Conservation (phyloP, 2,888 invertebrate species). For the Drosophila fulvimacula region DNA sequence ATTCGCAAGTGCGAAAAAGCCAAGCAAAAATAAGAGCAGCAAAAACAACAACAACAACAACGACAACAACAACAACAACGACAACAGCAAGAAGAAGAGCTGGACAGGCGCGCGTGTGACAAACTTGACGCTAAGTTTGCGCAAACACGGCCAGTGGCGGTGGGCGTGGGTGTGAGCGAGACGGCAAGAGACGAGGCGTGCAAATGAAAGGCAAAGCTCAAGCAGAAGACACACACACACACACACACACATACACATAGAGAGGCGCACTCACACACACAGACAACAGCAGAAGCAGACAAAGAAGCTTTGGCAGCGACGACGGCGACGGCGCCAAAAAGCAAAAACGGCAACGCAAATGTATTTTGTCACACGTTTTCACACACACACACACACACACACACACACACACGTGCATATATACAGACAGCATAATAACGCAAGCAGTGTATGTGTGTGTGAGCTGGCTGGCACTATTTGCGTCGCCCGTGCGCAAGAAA, state of each 20-base stretch:
- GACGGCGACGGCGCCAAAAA: constrained; percentile 69
- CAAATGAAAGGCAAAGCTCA: constrained; percentile 73
- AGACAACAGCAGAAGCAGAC: constrained; percentile 50
- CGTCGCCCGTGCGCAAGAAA: constrained; percentile 63
- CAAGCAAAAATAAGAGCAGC: constrained; percentile 37
- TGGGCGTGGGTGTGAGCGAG: constrained; percentile 61
- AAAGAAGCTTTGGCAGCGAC: constrained; percentile 61
- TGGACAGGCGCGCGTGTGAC: constrained; percentile 68
- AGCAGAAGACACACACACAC: constrained; percentile 56
- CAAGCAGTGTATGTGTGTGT: constrained; percentile 34
- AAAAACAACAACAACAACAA: constrained; percentile 2
- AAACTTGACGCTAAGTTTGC: constrained; percentile 78
- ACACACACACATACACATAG: constrained; percentile 22
- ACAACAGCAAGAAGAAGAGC: constrained; percentile 10
- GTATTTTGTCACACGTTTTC: constrained; percentile 76
- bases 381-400: constrained; percentile 45
- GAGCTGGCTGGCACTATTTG: constrained; percentile 69
- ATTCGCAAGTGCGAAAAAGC: constrained; percentile 74
- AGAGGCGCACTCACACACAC: constrained; percentile 19
- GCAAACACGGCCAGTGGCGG: constrained; percentile 57
- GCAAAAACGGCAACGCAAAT: constrained; percentile 78
- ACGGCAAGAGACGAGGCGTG: constrained; percentile 57
- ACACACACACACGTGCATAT: too few relatives aligned
- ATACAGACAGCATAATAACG: constrained; percentile 15
- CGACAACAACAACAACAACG: background rate